phyloP scores from a whole-genome alignment of 2,113 vertebrate genomes.

The Myotis lucifugus region DNA sequence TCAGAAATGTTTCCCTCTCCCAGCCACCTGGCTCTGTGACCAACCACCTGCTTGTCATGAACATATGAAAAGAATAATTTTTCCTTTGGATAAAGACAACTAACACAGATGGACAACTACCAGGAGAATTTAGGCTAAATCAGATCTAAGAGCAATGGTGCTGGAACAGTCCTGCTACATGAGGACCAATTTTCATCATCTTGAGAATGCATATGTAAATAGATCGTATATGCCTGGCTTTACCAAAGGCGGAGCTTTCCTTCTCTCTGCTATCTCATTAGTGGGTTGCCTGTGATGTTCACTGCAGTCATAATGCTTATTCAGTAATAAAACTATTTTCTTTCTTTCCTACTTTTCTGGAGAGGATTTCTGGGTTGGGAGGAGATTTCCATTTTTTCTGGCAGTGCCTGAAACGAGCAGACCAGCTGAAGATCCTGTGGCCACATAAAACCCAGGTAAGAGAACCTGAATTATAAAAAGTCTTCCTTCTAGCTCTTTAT shows the following conservation, averaged over 20 bases:
- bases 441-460: neutral
- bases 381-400: neutral
- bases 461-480: neutral
- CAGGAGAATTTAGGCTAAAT: neutral
- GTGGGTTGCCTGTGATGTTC: neutral
- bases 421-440: neutral
- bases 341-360: neutral
- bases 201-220: neutral
- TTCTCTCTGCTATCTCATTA: neutral
- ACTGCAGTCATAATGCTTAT: neutral
- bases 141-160: neutral
- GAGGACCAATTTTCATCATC: neutral
- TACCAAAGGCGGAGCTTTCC: neutral
- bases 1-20: neutral
- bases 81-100: slow-evolving; percentile 2
- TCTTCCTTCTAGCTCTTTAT: neutral
- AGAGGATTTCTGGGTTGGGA: neutral
- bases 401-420: neutral
- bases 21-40: neutral
- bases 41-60: neutral
- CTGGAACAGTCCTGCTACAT: neutral
- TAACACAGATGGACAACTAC: neutral
- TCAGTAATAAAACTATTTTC: slow-evolving; percentile 1
- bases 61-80: neutral
- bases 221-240: neutral